phyloP scores from a whole-genome alignment of 2,797 vertebrate genomes.

The Glyptemys insculpta region DNA sequence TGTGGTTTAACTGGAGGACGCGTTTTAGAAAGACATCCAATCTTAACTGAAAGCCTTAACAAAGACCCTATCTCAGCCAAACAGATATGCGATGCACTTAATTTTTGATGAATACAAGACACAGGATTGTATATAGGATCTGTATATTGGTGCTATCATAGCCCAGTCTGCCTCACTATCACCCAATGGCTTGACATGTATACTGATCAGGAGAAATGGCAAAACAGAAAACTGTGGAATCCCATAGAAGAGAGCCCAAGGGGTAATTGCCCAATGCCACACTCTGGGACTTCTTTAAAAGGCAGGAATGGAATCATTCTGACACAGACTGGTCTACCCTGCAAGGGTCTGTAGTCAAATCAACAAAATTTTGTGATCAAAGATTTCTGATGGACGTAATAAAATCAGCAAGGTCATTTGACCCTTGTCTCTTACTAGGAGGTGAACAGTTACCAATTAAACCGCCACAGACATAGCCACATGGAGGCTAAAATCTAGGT shows the following conservation, averaged over 20 bases:
- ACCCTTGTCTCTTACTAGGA: neutral
- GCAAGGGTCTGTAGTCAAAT: neutral
- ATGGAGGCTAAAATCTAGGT: neutral
- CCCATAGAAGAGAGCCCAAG: neutral
- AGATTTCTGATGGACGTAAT: neutral
- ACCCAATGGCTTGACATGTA: rapidly evolving
- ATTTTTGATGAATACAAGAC: neutral
- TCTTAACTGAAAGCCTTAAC: neutral
- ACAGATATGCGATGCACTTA: neutral
- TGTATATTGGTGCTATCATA: neutral
- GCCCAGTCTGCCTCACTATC: neutral
- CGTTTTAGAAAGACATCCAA: neutral
- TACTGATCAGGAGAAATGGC: neutral
- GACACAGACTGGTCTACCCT: neutral
- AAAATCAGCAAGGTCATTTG: neutral
- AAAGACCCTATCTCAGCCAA: rapidly evolving
- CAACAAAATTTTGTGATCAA: neutral
- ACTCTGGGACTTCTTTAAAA: neutral
- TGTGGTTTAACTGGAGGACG: rapidly evolving
- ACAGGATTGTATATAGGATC: neutral
- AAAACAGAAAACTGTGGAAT: rapidly evolving
- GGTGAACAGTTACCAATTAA: neutral
- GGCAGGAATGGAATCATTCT: neutral
- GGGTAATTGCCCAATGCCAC: rapidly evolving
- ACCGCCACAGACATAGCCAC: neutral